Base-by-base conservation (phyloP, 2,888 invertebrate species). In the Acanthosepion lycidas region DNA sequence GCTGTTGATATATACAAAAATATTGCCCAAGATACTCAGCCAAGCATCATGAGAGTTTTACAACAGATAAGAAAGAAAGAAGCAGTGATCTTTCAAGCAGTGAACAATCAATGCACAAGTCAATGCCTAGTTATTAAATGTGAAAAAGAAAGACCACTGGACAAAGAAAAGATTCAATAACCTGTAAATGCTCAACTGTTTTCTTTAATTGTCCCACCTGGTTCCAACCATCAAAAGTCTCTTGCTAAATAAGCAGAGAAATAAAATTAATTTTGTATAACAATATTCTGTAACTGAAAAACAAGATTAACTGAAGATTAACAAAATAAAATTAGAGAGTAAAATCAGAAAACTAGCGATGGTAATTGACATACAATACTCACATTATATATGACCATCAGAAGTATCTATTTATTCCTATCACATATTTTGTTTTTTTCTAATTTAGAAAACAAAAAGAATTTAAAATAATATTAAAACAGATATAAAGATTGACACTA, bases 121-220 rank as follows among this genome's bases (percentile, higher is more conserved):
- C 53, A 49, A 53, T n/a, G 15, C 49, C n/a, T n/a, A 53, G 18
- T 18, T 28, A 93, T 6, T 53, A 33, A 93, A n/a, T 53, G n/a
- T 53, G 18, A 8, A n/a, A 93, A 53, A 92, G 23, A 49, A 18
- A 92, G 26, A 59, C 23, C 59, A 59, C 59, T 59, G 20, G 59
- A 59, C 59, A 59, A 59, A 59, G 59, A 53, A 93, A 53, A 53
- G n/a, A 93, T 51, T 93, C n/a, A 93, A 93, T 93, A 93, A 93
- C 93, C 93, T 93, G 93, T 93, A 93, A 51, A 93, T 49, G 26
- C n/a, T 48, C 93, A 93, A 93, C 51, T 49, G 51, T 53, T 53
- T 93, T 93, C 93, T 93, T 93, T 93, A 93, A 93, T 12, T 51
- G 93, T n/a, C 93, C 53, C 53, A 53, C 93, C n/a, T 93, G 53